These are phyloP conservation scores for Gastrophryne carolinensis DNA, from an alignment of 2,797 vertebrate genomes.

Conservation along the genomic window DNA sequence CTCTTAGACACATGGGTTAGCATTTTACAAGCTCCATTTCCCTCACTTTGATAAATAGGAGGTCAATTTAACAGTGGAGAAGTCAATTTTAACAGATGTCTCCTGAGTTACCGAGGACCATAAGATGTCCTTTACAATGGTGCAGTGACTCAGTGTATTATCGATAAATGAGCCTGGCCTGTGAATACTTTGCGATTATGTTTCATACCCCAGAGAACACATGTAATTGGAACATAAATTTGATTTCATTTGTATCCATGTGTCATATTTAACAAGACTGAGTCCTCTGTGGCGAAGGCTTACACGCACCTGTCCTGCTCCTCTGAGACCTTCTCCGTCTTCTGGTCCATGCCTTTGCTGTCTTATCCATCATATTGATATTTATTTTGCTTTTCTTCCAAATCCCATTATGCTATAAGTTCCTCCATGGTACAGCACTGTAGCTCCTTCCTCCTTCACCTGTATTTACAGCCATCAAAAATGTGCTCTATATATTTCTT, in stretches of 20 bases:
- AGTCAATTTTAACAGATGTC: conserved; percentile 29
- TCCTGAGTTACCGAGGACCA: conserved; percentile 12
- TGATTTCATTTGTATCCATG: conserved; percentile 44
- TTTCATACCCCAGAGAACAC: conserved; percentile 46
- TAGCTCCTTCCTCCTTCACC: conserved; percentile 17
- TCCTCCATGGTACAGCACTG: background rate
- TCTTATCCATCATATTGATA: conserved; percentile 40
- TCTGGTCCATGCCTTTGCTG: conserved; percentile 8
- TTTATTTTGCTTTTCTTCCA: conserved; percentile 17
- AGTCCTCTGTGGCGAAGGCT: conserved; percentile 8
- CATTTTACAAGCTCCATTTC: conserved; percentile 42
- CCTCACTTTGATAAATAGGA: conserved; percentile 38
- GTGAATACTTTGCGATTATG: conserved; percentile 30
- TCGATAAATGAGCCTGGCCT: conserved; percentile 33
- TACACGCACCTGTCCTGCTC: conserved; percentile 24
- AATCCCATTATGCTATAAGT: conserved; percentile 20
- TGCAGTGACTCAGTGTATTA: conserved; percentile 21
- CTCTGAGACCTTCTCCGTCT: conserved; percentile 12
- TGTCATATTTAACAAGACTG: conserved; percentile 37
- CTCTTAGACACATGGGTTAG: background rate
- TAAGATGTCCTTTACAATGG: conserved; percentile 30
- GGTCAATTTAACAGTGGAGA: conserved; percentile 20
- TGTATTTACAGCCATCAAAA: conserved; percentile 34
- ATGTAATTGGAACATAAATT: conserved; percentile 50
- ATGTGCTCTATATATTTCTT: conserved; percentile 11